Evolutionary conservation across 2,113 vertebrate genomes (phyloP).

Genomic region (Tachycineta bicolor): DNA sequence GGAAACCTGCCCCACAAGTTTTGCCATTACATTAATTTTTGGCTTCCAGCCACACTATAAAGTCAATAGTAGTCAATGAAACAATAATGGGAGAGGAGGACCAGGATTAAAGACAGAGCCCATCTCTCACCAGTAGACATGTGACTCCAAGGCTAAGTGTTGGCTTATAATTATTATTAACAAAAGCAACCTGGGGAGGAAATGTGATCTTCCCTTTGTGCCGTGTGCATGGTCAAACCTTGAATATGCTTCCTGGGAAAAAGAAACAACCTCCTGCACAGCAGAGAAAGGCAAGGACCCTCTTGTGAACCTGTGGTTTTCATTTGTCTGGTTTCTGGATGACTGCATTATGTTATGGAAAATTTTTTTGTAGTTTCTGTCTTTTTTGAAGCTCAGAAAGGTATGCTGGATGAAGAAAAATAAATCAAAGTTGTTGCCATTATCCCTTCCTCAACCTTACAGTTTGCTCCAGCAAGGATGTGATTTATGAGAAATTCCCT

Average conservation of each 20-base stretch:
- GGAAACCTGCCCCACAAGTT: slow-evolving; percentile 67
- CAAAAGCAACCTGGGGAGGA: slow-evolving; percentile 45
- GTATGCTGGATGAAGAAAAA: background rate
- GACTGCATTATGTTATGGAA: background rate
- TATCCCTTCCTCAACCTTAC: background rate
- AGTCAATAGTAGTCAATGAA: slow-evolving; percentile 68
- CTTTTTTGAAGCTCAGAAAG: slow-evolving; percentile 8
- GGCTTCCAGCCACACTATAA: slow-evolving; percentile 51
- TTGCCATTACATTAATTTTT: slow-evolving; percentile 34
- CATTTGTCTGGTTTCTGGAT: slow-evolving; percentile 7
- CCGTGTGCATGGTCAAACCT: background rate
- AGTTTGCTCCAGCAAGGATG: background rate
- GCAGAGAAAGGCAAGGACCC: background rate
- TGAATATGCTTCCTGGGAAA: background rate
- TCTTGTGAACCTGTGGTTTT: background rate
- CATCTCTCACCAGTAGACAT: slow-evolving; percentile 42
- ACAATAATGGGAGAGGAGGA: slow-evolving; percentile 64
- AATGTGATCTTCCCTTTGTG: slow-evolving; percentile 45
- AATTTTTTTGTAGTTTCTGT: slow-evolving; percentile 11
- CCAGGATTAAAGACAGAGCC: slow-evolving; percentile 32
- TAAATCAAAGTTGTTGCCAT: slow-evolving; percentile 8
- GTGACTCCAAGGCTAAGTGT: slow-evolving; percentile 41
- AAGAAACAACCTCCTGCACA: background rate
- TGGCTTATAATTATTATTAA: slow-evolving; percentile 53
- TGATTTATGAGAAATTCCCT: slow-evolving; percentile 36